These are phyloP conservation scores for Metopolophium dirhodum DNA, from an alignment of 1,140 invertebrate genomes.

Conservation along the genomic window DNA sequence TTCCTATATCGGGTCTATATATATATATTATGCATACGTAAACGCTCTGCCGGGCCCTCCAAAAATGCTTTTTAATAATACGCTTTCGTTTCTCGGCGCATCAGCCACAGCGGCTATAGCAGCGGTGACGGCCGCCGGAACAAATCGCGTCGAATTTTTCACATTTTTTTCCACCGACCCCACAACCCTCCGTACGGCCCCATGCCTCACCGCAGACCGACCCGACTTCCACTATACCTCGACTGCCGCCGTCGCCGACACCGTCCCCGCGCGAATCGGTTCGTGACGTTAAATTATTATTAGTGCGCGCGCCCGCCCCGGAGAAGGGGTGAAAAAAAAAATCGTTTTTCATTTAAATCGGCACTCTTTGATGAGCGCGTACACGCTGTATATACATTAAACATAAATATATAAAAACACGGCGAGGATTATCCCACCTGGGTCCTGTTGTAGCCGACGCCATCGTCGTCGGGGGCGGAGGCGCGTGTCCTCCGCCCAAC, in stretches of 20 bases:
- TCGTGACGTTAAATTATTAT: constrained; percentile 47
- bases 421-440: constrained; percentile 37
- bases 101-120: not conserved
- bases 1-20: not conserved
- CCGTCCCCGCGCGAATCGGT: not conserved
- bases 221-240: no score
- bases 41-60: not conserved
- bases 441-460: not conserved
- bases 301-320: not conserved
- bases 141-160: constrained; percentile 22
- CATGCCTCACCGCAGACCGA: no score
- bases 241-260: not conserved
- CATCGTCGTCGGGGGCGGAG: not conserved
- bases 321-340: not conserved
- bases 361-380: not conserved
- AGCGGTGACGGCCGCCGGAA: not conserved
- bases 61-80: not conserved
- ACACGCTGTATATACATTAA: not conserved
- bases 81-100: not conserved
- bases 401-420: not conserved
- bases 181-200: not conserved
- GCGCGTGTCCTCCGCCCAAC: not conserved
- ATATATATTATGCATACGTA: not conserved
- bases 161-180: not conserved
- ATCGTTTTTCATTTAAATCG: constrained; percentile 35